These are phyloP conservation scores for Mirza zaza DNA, from an alignment of 2,113 vertebrate species.

Conservation along the genomic window DNA sequence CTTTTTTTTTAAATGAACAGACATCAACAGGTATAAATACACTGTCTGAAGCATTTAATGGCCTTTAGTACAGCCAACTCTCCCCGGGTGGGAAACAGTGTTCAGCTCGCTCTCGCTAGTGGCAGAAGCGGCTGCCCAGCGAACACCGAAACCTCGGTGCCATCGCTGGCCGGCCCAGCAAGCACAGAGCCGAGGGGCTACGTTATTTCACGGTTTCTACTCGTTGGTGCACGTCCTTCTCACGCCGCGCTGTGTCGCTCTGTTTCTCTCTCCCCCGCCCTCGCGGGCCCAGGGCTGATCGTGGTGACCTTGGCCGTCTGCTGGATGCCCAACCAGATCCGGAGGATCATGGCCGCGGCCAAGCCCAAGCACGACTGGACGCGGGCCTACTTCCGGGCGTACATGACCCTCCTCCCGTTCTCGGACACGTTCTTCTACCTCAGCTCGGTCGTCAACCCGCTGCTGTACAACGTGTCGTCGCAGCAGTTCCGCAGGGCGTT, in stretches of 20 bases:
- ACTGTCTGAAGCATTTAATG: constrained; percentile 72
- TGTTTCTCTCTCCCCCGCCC: background rate
- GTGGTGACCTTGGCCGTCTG: constrained; percentile 89
- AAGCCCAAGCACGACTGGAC: constrained; percentile 92
- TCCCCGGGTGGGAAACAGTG: constrained; percentile 73
- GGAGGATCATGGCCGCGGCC: constrained; percentile 91
- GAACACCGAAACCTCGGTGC: constrained; percentile 77
- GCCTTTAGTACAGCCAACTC: constrained; percentile 72
- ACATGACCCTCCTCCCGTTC: constrained; percentile 89
- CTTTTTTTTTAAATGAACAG: constrained; percentile 71
- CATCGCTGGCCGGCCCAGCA: constrained; percentile 72
- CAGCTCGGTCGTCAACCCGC: constrained; percentile 95
- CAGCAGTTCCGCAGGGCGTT: constrained; percentile 93
- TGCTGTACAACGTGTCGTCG: constrained; percentile 96
- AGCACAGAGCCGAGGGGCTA: constrained; percentile 70
- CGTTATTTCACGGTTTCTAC: background rate
- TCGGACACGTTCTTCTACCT: constrained; percentile 95
- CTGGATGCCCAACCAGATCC: constrained; percentile 96
- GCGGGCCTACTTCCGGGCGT: constrained; percentile 85
- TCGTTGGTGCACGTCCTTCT: background rate
- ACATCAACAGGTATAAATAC: constrained; percentile 76
- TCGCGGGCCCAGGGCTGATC: constrained; percentile 88
- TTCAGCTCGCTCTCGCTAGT: constrained; percentile 66
- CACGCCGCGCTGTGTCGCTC: background rate
- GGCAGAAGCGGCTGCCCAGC: constrained; percentile 81